phyloP scores from a whole-genome alignment of 2,113 vertebrate genomes.

The Microtus oregoni region DNA sequence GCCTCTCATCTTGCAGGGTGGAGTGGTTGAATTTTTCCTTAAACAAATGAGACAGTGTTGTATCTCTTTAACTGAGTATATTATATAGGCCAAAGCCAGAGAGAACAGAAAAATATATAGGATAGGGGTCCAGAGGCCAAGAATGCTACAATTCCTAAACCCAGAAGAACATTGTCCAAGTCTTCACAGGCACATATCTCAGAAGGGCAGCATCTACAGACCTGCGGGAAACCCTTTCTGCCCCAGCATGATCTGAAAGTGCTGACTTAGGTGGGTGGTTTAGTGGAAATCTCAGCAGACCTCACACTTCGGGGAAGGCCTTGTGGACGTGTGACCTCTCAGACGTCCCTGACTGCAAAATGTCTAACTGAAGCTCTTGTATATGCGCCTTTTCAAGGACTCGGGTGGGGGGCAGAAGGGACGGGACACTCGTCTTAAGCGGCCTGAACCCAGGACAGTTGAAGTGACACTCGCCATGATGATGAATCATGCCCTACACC shows the following conservation, averaged over 20 bases:
- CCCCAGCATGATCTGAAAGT: neutral
- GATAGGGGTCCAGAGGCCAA: neutral
- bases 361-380: neutral
- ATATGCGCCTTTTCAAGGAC: conserved; percentile 1
- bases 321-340: conserved; percentile 26
- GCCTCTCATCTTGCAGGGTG: too few relatives aligned
- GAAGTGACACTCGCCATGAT: neutral
- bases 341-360: neutral
- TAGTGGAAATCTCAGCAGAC: neutral
- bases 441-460: neutral
- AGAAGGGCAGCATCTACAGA: neutral
- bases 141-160: neutral
- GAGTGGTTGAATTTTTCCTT: neutral
- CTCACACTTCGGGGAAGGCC: neutral
- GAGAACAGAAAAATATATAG: neutral
- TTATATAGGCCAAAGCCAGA: neutral
- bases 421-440: neutral
- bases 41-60: neutral
- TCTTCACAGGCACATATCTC: neutral
- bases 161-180: neutral
- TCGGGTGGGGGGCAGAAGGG: neutral
- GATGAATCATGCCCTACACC: neutral
- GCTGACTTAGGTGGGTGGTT: neutral
- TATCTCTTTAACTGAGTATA: neutral
- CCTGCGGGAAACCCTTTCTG: neutral